Evolutionary conservation across 2,888 invertebrate species (phyloP).

Genomic region (Agrotis puta): DNA sequence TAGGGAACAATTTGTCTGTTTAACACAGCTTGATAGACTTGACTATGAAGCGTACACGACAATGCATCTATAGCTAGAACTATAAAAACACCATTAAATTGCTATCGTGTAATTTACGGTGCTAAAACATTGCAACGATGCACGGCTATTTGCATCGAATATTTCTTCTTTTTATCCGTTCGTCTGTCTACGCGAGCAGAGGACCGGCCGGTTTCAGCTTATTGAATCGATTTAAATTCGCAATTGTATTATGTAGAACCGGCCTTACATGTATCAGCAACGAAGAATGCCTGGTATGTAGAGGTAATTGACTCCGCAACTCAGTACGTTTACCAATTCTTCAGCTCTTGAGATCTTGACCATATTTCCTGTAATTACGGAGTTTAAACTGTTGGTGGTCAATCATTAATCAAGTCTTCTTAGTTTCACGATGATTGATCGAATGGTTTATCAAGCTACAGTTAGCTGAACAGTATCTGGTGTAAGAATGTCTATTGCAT

Average conservation of each 20-base stretch:
- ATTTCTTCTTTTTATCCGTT: constrained; percentile 40
- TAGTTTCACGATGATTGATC: constrained; percentile 18
- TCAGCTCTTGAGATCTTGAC: constrained; percentile 18
- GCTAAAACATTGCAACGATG: constrained; percentile 43
- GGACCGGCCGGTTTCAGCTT: constrained; percentile 40
- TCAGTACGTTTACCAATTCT: constrained; percentile 30
- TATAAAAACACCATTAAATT: constrained; percentile 45
- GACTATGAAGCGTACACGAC: constrained; percentile 25
- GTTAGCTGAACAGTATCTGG: constrained; percentile 34
- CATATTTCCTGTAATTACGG: constrained; percentile 47
- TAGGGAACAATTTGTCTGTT: constrained; percentile 26
- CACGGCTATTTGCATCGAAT: constrained; percentile 50
- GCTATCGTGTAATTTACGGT: constrained; percentile 31
- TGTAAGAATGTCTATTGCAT: constrained; percentile 18
- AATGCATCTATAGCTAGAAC: constrained; percentile 25
- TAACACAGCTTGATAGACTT: constrained; percentile 18
- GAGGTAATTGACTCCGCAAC: constrained; percentile 36
- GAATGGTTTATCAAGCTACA: constrained; percentile 22
- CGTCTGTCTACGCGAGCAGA: constrained; percentile 26
- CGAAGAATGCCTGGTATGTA: constrained; percentile 40
- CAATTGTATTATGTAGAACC: constrained; percentile 47
- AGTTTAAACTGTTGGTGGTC: constrained; percentile 27
- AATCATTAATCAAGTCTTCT: constrained; percentile 32
- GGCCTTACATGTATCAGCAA: constrained; percentile 40
- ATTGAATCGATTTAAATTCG: constrained; percentile 55